A percentile compares a stretch with the other conserved stretches of the same genome.
These are phyloP conservation scores for Buceros bicornis DNA, from an alignment of 2,797 vertebrate genomes.

Conservation along the genomic window DNA sequence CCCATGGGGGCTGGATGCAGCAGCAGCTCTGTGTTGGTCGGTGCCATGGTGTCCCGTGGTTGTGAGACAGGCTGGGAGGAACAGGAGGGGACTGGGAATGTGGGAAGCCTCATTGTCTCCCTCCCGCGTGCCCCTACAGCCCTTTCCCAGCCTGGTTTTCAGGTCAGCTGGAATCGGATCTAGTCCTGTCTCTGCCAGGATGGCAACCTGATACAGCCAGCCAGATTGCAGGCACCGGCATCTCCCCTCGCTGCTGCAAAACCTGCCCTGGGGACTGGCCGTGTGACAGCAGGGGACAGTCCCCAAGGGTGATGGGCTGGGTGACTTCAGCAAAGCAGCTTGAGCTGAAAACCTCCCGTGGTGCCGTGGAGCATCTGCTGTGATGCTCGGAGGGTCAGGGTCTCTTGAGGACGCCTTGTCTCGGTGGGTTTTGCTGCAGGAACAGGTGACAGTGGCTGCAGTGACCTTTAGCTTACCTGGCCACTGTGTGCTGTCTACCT, in stretches of 20 bases:
- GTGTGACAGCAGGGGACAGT: background rate
- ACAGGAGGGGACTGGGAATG: background rate
- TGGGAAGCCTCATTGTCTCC: background rate
- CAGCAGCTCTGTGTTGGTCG: fast-evolving
- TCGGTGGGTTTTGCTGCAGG: no score
- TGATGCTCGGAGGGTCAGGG: fast-evolving
- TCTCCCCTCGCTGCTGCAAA: background rate
- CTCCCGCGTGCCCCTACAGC: background rate
- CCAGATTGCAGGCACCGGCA: background rate
- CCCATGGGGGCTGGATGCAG: fast-evolving
- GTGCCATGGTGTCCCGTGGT: fast-evolving
- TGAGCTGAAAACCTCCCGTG: fast-evolving
- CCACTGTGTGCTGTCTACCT: background rate
- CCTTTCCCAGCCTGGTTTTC: background rate
- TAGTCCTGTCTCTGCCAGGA: background rate
- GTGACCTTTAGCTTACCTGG: background rate
- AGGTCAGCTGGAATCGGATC: background rate
- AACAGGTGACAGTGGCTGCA: background rate
- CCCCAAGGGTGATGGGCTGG: background rate
- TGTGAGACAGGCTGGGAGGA: background rate
- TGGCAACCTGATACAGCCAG: background rate
- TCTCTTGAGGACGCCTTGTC: background rate
- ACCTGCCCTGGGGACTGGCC: background rate
- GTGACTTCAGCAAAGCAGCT: background rate
- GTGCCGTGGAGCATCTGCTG: background rate